Base-by-base conservation (phyloP, 2,113 vertebrate genomes). In the Clarias batrachus region DNA sequence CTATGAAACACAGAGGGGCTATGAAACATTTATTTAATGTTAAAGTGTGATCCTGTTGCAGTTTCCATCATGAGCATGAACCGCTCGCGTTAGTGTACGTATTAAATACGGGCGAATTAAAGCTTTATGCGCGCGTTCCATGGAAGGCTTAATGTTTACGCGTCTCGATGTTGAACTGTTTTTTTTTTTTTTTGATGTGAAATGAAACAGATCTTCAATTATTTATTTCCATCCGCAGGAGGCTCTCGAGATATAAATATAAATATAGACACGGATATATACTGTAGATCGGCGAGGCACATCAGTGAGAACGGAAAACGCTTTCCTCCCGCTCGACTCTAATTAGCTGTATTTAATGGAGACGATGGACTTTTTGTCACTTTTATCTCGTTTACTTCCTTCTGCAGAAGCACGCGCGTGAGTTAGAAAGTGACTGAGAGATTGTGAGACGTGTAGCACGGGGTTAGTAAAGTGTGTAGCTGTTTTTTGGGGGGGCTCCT, bases 321-420 rank as follows among this genome's bases (percentile, higher is more conserved):
- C 73, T 54, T 16, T 30, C 4, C 56, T 52, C 60, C 57, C 76
- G 57, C 57, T 21, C 19, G 16, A 65, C 76, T 82, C 16, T 89
- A 62, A 85, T 83, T 70, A 65, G 76, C 62, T 62, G 37, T 57
- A 37, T 83, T 86, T 88, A 83, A 83, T 41, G 68, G n/a, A 52
- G 57, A 33, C 25, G 16, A 57, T 82, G 70, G 37, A 76, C 33
- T 63, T 37, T 77, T 27, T 82, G 37, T 30, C 9, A 19, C 74
- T 81, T 74, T 65, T 54, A 27, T 48, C 68, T 77, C 11, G 62
- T 86, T 82, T 54, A 27, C 14, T 13, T 81, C 11, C 56, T 89
- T 89, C 62, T 77, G 19, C 62, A 23, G 33, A 33, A 4, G 2
- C 33, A 41, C 41, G 11, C 21, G 27, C 33, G 48, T 8, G 63